A percentile compares a stretch with the other conserved stretches of the same genome.
These are phyloP conservation scores for Gobio gobio DNA, from an alignment of 2,113 vertebrate species.

Conservation along the genomic window DNA sequence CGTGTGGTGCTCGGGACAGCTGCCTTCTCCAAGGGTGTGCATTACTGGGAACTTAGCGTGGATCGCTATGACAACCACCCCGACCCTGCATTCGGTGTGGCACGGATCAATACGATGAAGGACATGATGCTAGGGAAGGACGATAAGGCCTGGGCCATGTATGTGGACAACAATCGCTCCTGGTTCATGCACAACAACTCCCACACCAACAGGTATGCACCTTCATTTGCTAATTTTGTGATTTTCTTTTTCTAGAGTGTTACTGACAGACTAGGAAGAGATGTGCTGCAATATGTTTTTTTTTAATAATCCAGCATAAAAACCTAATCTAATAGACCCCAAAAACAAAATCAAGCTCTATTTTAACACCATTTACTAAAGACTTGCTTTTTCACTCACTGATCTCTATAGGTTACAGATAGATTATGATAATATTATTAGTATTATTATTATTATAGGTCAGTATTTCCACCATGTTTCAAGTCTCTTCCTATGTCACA, in stretches of 20 bases:
- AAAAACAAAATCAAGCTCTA: no score
- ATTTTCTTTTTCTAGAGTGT: neutral
- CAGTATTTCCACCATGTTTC: neutral
- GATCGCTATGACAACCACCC: constrained; percentile 98
- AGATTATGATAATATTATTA: neutral
- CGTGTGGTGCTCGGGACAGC: constrained; percentile 94
- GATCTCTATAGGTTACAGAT: no score
- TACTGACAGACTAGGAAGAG: no score
- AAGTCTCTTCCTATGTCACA: neutral
- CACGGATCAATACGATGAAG: constrained; percentile 90
- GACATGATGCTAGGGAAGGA: constrained; percentile 99
- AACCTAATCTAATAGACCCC: no score
- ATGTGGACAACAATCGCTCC: constrained; percentile 98
- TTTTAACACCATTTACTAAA: no score
- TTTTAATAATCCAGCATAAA: no score
- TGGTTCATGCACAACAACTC: constrained; percentile 99
- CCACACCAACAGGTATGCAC: constrained; percentile 90
- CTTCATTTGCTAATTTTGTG: neutral
- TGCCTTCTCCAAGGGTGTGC: constrained; percentile 92
- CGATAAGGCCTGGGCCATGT: constrained; percentile 98
- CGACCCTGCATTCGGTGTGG: constrained; percentile 94
- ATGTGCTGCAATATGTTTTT: no score
- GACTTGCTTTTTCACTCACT: no score
- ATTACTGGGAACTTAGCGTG: constrained; percentile 94
- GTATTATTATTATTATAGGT: neutral